These are phyloP conservation scores for Limulus polyphemus DNA, from an alignment of 2,888 invertebrate genomes.

Conservation along the genomic window DNA sequence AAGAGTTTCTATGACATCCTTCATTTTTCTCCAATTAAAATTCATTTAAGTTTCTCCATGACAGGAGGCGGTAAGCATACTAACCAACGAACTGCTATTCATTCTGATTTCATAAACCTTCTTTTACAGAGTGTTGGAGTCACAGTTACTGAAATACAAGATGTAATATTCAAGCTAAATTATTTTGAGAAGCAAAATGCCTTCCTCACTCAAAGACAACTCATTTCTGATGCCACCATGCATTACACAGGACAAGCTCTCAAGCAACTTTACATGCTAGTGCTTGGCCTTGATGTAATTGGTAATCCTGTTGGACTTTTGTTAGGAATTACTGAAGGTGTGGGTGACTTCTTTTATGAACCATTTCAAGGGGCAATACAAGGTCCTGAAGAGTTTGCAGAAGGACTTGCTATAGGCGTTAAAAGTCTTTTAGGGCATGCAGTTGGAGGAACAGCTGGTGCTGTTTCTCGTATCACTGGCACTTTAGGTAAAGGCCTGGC, in stretches of 20 bases:
- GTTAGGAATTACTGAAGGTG: conserved; percentile 85
- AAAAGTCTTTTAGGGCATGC: conserved; percentile 89
- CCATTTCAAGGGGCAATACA: conserved; percentile 92
- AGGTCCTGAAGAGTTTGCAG: conserved; percentile 98
- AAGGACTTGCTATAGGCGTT: conserved; percentile 87
- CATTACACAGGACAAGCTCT: conserved; percentile 73
- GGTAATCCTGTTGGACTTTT: conserved; percentile 99
- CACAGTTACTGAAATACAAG: conserved; percentile 93
- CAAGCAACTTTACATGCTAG: conserved; percentile 90
- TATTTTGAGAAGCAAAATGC: conserved; percentile 82
- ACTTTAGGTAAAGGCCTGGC: conserved; percentile 68
- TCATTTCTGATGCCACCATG: conserved; percentile 64
- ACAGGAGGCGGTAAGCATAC: conserved; percentile 45
- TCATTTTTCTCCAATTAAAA: conserved; percentile 71
- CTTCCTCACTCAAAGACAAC: conserved; percentile 77
- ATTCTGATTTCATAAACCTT: conserved; percentile 64
- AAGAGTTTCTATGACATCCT: conserved; percentile 89
- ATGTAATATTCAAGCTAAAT: conserved; percentile 79
- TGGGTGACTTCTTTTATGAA: conserved; percentile 97
- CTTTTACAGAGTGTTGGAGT: conserved; percentile 92
- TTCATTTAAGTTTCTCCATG: conserved; percentile 89
- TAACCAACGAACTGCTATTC: conserved; percentile 22
- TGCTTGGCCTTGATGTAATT: conserved; percentile 91
- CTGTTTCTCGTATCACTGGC: conserved; percentile 64
- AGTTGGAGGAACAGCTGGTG: conserved; percentile 91